These are phyloP conservation scores for Ochropleura leucogaster DNA, from an alignment of 2,888 invertebrate species.

Conservation along the genomic window DNA sequence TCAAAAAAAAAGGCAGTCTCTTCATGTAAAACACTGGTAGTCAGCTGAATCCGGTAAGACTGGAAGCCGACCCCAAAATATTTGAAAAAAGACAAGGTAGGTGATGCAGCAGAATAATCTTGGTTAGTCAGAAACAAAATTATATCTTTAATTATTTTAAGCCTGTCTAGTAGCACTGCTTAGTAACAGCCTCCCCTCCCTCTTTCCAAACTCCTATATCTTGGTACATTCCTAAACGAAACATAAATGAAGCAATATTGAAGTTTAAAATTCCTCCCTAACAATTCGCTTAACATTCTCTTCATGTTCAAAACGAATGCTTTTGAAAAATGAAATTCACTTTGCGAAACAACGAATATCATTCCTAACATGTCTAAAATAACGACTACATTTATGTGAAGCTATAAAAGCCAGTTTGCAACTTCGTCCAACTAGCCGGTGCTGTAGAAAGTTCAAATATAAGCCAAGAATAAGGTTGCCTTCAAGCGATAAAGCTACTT, in stretches of 20 bases:
- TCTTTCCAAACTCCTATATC: not conserved
- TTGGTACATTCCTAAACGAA: not conserved
- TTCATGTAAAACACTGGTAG: no score
- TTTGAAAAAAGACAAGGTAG: no score
- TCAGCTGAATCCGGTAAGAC: no score
- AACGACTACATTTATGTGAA: constrained; percentile 14
- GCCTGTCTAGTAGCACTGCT: not conserved
- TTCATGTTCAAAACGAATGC: not conserved
- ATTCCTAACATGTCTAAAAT: constrained; percentile 20
- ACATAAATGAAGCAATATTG: not conserved
- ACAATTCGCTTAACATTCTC: not conserved
- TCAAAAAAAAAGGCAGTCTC: no score
- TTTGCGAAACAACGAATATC: constrained; percentile 14
- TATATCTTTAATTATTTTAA: not conserved
- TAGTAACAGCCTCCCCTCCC: not conserved
- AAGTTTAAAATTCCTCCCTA: not conserved
- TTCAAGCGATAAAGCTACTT: constrained; percentile 39
- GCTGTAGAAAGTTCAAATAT: constrained; percentile 16
- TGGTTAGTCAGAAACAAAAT: not conserved
- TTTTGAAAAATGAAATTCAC: not conserved
- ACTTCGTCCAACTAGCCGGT: not conserved
- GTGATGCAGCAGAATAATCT: not conserved
- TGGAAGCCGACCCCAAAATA: no score
- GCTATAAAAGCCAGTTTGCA: constrained; percentile 22
- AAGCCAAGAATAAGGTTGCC: constrained; percentile 23